These are phyloP conservation scores for Diadumene lineata DNA, from an alignment of 92 coral and sea anemone species.

Conservation along the genomic window DNA sequence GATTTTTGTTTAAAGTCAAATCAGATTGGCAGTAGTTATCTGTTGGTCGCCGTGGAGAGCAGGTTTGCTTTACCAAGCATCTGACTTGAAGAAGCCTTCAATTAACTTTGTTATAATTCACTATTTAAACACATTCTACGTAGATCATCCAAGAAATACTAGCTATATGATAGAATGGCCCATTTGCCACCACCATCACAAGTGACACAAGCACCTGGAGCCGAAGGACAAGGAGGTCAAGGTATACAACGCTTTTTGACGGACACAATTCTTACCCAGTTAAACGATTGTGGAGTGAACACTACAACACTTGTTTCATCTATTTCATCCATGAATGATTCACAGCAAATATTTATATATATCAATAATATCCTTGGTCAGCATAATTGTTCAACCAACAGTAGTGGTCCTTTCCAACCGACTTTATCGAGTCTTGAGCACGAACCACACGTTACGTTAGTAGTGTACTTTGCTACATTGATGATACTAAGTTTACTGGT, in stretches of 20 bases:
- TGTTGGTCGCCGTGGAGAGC: conserved; percentile 13
- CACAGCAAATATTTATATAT: not conserved
- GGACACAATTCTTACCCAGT: not conserved
- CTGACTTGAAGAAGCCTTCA: not conserved
- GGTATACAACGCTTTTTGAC: not conserved
- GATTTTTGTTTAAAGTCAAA: not conserved
- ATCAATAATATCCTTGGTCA: not conserved
- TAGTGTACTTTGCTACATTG: conserved; percentile 44
- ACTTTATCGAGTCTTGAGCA: not conserved
- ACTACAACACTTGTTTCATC: not conserved
- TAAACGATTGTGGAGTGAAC: conserved; percentile 18
- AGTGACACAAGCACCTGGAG: no score
- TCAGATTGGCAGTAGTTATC: not conserved
- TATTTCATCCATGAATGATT: not conserved
- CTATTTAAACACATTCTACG: not conserved
- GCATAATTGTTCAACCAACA: conserved; percentile 6
- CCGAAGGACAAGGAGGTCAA: not conserved
- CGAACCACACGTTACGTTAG: conserved; percentile 20
- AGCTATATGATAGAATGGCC: no score
- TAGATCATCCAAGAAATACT: not conserved
- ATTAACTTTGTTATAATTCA: conserved; percentile 1
- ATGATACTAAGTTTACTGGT: conserved; percentile 53
- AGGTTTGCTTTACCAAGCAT: not conserved
- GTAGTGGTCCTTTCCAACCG: not conserved
- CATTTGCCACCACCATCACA: no score